phyloP scores from a whole-genome alignment of 2,113 vertebrate species.

The Bagarius yarrelli region DNA sequence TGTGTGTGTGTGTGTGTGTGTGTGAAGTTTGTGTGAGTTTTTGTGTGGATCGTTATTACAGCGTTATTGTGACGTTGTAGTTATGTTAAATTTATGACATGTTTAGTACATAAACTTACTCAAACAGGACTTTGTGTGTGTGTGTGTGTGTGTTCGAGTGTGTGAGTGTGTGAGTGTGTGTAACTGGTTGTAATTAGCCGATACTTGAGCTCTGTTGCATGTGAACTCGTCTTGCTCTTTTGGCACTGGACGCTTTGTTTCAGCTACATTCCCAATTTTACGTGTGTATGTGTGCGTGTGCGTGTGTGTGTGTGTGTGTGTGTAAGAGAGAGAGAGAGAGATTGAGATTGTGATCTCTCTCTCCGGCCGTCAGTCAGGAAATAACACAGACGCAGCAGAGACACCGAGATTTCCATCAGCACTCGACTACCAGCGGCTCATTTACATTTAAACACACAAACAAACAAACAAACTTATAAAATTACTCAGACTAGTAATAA shows the following conservation, averaged over 20 bases:
- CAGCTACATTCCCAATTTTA: not conserved
- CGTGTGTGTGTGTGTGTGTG: not conserved
- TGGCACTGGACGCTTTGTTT: not conserved
- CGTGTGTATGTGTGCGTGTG: not conserved
- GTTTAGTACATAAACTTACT: not conserved
- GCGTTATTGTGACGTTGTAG: no score
- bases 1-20: not conserved
- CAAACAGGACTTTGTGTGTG: not conserved
- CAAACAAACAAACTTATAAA: not conserved
- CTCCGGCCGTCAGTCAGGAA: slow-evolving; percentile 13
- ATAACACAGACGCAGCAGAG: slow-evolving; percentile 26
- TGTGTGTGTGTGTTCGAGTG: not conserved
- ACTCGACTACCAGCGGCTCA: not conserved
- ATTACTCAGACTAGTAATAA: no score
- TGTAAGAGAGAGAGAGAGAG: not conserved
- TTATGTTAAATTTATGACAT: not conserved
- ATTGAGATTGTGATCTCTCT: slow-evolving; percentile 18
- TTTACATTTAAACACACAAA: not conserved
- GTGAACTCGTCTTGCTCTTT: slow-evolving; percentile 21
- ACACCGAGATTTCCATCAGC: slow-evolving; percentile 6
- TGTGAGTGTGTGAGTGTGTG: not conserved
- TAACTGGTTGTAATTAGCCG: slow-evolving; percentile 4
- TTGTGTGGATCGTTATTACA: no score
- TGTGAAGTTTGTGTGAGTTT: no score
- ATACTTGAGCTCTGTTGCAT: slow-evolving; percentile 9